These are phyloP conservation scores for Panulirus ornatus DNA, from an alignment of 1,140 invertebrate genomes.

Conservation along the genomic window DNA sequence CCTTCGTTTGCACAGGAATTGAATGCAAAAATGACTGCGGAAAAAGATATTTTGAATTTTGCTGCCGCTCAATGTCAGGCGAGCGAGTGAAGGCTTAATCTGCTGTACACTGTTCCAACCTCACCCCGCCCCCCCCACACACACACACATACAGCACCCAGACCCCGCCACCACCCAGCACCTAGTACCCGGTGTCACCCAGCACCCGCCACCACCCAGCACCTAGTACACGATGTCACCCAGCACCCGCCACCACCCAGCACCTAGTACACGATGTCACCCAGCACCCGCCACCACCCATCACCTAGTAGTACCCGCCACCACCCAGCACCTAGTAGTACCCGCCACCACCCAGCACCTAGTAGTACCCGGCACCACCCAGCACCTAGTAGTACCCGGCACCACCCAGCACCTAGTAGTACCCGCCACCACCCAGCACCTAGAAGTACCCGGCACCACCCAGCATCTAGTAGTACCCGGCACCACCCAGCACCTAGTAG, in stretches of 20 bases:
- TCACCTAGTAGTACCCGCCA: background rate
- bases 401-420: background rate
- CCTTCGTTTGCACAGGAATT: slow-evolving; percentile 48
- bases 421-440: background rate
- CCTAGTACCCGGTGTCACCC: background rate
- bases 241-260: background rate
- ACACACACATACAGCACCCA: background rate
- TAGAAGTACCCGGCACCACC: background rate
- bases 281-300: background rate
- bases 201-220: background rate
- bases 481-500: background rate
- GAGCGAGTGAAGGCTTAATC: slow-evolving; percentile 48
- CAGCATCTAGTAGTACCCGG: background rate
- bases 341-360: background rate
- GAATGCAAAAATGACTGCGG: slow-evolving; percentile 53
- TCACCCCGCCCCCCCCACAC: background rate
- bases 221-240: background rate
- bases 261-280: background rate
- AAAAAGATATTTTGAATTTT: slow-evolving; percentile 64
- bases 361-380: background rate
- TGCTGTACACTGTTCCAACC: slow-evolving; percentile 22
- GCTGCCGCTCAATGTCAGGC: slow-evolving; percentile 52
- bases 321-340: background rate
- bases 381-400: background rate
- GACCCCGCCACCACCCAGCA: background rate